These are phyloP conservation scores for Lasioglossum vierecki DNA, from an alignment of 2,888 invertebrate genomes.

Conservation along the genomic window DNA sequence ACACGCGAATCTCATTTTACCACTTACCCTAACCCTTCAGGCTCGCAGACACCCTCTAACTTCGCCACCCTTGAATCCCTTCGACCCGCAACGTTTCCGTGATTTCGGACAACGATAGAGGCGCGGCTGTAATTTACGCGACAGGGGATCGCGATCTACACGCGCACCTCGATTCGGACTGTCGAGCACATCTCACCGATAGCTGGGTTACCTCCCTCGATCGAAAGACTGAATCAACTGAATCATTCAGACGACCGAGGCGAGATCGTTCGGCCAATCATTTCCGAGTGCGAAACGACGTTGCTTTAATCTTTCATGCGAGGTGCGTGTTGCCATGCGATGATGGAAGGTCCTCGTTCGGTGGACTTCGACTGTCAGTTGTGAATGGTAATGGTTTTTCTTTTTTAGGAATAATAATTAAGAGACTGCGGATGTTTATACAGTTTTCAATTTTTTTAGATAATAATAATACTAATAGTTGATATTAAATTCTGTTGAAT, in stretches of 20 bases:
- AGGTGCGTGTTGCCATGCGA: not conserved
- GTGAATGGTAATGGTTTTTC: not conserved
- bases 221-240: not conserved
- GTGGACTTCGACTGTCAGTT: not conserved
- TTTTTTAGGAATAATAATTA: not conserved
- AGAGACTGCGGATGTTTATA: too few relatives aligned
- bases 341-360: not conserved
- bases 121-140: slow-evolving; percentile 41
- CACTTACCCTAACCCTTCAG: slow-evolving; percentile 47
- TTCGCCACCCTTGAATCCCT: slow-evolving; percentile 24
- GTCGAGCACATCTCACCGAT: not conserved
- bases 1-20: slow-evolving; percentile 66
- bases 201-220: not conserved
- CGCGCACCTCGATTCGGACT: not conserved
- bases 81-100: slow-evolving; percentile 40
- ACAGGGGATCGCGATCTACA: slow-evolving; percentile 32
- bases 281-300: not conserved
- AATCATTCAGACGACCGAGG: not conserved
- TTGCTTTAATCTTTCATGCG: not conserved
- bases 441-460: not conserved
- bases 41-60: not conserved
- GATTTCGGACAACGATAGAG: slow-evolving; percentile 57
- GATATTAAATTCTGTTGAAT: too few relatives aligned
- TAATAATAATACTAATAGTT: too few relatives aligned
- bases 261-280: not conserved